Evolutionary conservation across 2,888 invertebrate species (phyloP).

Genomic region (Leucophenga montana): DNA sequence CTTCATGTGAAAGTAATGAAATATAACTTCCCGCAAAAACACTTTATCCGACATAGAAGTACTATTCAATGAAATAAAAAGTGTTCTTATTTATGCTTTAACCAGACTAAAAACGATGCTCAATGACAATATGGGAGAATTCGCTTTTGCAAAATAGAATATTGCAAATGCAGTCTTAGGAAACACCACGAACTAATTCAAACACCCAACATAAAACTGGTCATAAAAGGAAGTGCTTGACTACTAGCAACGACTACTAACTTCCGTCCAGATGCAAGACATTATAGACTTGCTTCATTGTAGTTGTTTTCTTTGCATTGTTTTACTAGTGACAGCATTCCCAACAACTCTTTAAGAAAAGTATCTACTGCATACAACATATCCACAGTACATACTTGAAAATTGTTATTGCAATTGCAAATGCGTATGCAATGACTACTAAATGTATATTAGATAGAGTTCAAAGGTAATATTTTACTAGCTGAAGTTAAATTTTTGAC

Average conservation of each 20-base stretch:
- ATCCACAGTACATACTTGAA: constrained; percentile 33
- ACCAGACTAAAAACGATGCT: too few species aligned
- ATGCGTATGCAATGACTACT: constrained; percentile 39
- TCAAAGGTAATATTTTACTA: constrained; percentile 16
- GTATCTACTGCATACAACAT: background rate
- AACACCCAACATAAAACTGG: constrained; percentile 20
- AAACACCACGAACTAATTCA: too few species aligned
- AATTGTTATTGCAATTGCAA: constrained; percentile 33
- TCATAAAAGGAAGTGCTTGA: constrained; percentile 23
- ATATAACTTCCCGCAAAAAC: too few species aligned
- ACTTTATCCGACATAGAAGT: too few species aligned
- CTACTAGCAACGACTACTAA: background rate
- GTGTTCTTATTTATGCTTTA: too few species aligned
- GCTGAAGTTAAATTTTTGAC: background rate
- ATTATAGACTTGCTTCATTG: background rate
- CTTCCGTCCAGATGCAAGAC: background rate
- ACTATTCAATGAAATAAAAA: too few species aligned
- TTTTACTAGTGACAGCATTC: too few species aligned
- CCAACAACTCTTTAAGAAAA: constrained; percentile 28
- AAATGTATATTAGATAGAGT: background rate
- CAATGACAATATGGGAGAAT: too few species aligned
- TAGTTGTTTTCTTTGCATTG: constrained; percentile 8
- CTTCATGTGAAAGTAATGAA: too few species aligned
- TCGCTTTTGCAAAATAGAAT: too few species aligned
- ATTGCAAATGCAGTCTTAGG: too few species aligned